These are phyloP conservation scores for Anhinga anhinga DNA, from an alignment of 2,113 vertebrate species.

Conservation along the genomic window DNA sequence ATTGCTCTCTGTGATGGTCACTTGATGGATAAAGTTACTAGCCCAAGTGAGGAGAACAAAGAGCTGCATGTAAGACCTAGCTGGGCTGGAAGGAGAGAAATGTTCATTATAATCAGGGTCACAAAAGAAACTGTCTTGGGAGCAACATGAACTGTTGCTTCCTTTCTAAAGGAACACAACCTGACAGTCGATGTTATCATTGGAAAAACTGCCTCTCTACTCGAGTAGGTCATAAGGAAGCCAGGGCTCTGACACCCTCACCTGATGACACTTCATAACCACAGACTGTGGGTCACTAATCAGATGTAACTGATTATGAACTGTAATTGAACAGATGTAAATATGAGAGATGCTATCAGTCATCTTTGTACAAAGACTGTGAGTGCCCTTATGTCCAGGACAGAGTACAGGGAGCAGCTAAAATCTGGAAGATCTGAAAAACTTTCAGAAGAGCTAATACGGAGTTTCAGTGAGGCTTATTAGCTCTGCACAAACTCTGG, in stretches of 20 bases:
- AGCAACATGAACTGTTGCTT: background rate
- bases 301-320: background rate
- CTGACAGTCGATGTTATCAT: background rate
- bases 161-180: background rate
- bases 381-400: background rate
- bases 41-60: background rate
- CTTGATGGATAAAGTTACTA: background rate
- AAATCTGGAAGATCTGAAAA: background rate
- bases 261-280: background rate
- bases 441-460: background rate
- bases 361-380: background rate
- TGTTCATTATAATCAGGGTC: background rate
- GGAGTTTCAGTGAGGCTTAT: background rate
- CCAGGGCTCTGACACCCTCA: background rate
- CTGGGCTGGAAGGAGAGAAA: background rate
- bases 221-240: background rate
- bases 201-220: background rate
- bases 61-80: background rate
- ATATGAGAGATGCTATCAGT: background rate
- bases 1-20: background rate
- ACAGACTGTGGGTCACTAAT: background rate
- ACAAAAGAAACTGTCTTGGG: background rate
- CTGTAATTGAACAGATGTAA: background rate
- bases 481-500: background rate
- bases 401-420: background rate